A percentile compares a stretch with the other conserved stretches of the same genome.
These are phyloP conservation scores for Melitaea athalia DNA, from an alignment of 2,888 invertebrate species.

Conservation along the genomic window DNA sequence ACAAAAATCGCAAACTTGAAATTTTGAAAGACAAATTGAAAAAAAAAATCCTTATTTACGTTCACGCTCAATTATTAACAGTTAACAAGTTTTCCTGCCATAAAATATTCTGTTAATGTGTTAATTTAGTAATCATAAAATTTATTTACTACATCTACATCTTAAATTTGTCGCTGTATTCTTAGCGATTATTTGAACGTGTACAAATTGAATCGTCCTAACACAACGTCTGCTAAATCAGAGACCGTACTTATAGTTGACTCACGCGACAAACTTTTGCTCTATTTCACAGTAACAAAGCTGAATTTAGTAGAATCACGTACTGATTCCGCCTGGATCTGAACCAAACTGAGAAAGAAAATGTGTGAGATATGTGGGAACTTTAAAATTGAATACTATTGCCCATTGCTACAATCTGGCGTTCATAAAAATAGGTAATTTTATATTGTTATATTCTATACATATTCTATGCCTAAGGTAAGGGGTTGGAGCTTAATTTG, in stretches of 20 bases:
- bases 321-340: slow-evolving; percentile 17
- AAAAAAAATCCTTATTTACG: no score
- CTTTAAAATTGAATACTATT: background rate
- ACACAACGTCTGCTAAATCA: background rate
- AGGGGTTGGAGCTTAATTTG: no score
- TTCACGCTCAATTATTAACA: no score
- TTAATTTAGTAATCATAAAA: no score
- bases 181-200: background rate
- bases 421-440: no score
- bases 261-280: slow-evolving; percentile 29
- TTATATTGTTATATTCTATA: no score
- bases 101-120: no score
- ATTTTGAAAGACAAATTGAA: no score
- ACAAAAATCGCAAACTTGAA: no score
- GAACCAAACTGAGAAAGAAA: slow-evolving; percentile 21
- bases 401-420: background rate
- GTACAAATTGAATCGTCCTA: slow-evolving; percentile 14
- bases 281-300: slow-evolving; percentile 31
- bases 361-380: slow-evolving; percentile 4
- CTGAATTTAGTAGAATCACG: slow-evolving; percentile 32
- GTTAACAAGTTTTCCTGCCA: no score
- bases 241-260: slow-evolving; percentile 23
- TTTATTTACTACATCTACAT: background rate
- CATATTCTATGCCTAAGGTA: background rate
- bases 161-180: background rate